Conservation (phyloP, 2,113 vertebrate species). For the Epinephelus lanceolatus region DNA sequence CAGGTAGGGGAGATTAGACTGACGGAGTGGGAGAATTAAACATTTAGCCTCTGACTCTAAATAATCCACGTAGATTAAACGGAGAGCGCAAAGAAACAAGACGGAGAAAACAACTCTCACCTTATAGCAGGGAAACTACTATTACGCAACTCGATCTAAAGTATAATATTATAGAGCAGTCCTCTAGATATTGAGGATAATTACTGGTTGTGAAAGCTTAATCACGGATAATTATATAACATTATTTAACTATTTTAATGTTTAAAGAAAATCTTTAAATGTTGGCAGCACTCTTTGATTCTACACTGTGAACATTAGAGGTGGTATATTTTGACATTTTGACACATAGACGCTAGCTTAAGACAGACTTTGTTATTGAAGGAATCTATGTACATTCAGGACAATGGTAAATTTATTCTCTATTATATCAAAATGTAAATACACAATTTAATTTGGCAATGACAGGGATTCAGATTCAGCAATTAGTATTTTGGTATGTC, state of each 20-base stretch:
- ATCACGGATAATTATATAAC: background rate
- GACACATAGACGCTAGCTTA: background rate
- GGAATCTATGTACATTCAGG: background rate
- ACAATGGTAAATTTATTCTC: background rate
- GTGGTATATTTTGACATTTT: background rate
- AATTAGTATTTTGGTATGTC: background rate
- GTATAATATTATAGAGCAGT: background rate
- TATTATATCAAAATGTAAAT: background rate
- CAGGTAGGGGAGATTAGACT: conserved; percentile 55
- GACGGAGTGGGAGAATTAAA: conserved; percentile 53
- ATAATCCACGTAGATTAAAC: conserved; percentile 58
- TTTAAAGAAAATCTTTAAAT: background rate
- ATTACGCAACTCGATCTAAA: background rate
- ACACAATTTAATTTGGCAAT: background rate
- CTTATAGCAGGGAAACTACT: background rate
- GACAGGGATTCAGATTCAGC: too few relatives aligned
- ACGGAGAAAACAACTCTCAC: conserved; percentile 29
- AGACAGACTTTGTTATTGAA: background rate
- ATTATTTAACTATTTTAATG: background rate
- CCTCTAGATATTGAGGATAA: background rate
- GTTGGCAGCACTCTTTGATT: background rate
- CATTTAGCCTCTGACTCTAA: conserved; percentile 54
- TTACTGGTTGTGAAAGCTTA: background rate
- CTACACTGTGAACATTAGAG: background rate
- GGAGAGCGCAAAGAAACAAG: background rate